A percentile compares a stretch with the other conserved stretches of the same genome.
phyloP scores from a whole-genome alignment of 2,797 vertebrate genomes.

The Podargus strigoides region DNA sequence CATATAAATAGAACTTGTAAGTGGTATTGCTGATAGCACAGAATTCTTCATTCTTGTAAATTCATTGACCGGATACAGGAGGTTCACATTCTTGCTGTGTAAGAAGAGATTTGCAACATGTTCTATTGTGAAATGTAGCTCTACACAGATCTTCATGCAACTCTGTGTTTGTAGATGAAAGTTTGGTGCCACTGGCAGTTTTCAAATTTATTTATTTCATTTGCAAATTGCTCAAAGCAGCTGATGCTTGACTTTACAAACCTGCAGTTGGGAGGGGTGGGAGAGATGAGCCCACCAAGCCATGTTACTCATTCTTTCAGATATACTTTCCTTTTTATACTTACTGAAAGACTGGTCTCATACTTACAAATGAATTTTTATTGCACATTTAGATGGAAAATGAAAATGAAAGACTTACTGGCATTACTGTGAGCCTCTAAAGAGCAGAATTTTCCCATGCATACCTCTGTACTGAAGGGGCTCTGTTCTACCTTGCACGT shows the following conservation, averaged over 20 bases:
- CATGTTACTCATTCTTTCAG: background rate
- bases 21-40: background rate
- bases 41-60: background rate
- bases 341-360: background rate
- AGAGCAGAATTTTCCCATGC: background rate
- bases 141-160: background rate
- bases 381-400: background rate
- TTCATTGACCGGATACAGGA: background rate
- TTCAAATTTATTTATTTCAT: too few species aligned
- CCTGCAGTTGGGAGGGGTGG: background rate
- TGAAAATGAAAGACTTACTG: background rate
- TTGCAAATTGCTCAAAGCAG: background rate
- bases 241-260: background rate
- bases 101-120: background rate
- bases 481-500: background rate
- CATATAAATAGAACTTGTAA: background rate
- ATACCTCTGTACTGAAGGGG: background rate
- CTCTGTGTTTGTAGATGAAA: background rate
- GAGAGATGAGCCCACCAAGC: background rate
- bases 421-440: background rate
- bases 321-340: background rate
- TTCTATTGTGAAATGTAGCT: background rate
- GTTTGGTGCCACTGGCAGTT: background rate
- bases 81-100: background rate
- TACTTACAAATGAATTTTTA: background rate